Conservation (phyloP, 2,797 vertebrate species). For the Graptemys geographica region DNA sequence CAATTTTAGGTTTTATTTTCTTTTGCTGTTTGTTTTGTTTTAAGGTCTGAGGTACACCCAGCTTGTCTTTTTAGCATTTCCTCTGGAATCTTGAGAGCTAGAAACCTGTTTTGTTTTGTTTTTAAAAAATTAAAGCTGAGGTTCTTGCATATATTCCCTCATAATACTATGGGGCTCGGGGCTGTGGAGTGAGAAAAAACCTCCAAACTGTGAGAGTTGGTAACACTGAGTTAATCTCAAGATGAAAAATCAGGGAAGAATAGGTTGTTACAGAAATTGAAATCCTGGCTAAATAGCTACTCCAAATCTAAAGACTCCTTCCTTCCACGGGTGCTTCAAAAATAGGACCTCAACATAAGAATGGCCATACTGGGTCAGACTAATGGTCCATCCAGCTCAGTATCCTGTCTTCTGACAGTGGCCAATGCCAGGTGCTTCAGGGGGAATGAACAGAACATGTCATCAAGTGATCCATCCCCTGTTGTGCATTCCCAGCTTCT, state of each 20-base stretch:
- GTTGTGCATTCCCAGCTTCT: background rate
- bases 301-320: background rate
- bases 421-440: background rate
- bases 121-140: conserved; percentile 9
- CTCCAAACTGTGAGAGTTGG: conserved; percentile 44
- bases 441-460: background rate
- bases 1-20: background rate
- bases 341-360: background rate
- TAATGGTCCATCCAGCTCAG: background rate
- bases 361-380: background rate
- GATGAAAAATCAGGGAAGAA: background rate
- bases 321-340: conserved; percentile 36
- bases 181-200: background rate
- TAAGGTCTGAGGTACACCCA: background rate
- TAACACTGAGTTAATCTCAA: conserved; percentile 6
- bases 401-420: background rate
- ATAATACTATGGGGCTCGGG: background rate
- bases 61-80: conserved; percentile 12
- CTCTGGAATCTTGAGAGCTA: background rate
- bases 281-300: background rate
- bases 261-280: background rate
- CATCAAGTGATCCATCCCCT: background rate
- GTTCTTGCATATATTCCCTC: conserved; percentile 1
- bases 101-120: conserved; percentile 38
- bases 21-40: background rate